Evolutionary conservation across 2,113 vertebrate species (phyloP).

Genomic region (Caloenas nicobarica): DNA sequence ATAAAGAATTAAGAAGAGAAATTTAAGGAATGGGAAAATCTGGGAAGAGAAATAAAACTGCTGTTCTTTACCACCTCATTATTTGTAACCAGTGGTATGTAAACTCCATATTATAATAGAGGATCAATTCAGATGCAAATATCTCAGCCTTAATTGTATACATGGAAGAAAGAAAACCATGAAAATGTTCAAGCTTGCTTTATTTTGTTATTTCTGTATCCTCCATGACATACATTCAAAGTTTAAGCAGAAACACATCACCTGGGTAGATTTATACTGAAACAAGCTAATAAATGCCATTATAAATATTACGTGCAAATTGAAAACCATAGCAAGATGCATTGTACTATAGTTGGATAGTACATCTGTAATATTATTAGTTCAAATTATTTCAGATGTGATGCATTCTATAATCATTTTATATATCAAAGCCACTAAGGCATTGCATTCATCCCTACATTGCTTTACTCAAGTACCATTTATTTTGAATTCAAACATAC

Average conservation of each 20-base stretch:
- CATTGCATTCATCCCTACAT: not conserved
- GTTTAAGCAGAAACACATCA: slow-evolving; percentile 23
- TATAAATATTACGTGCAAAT: slow-evolving; percentile 43
- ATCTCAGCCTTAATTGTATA: slow-evolving; percentile 65
- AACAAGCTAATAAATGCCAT: not conserved
- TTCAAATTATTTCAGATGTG: slow-evolving; percentile 33
- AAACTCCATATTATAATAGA: slow-evolving; percentile 57
- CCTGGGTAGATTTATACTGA: slow-evolving; percentile 35
- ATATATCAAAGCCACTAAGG: not conserved
- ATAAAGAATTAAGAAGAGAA: slow-evolving; percentile 7
- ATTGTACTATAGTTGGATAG: not conserved
- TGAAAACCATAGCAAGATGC: not conserved
- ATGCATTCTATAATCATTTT: not conserved
- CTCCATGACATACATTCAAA: slow-evolving; percentile 17
- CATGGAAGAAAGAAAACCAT: slow-evolving; percentile 45
- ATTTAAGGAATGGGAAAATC: slow-evolving; percentile 17
- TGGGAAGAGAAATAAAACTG: slow-evolving; percentile 8
- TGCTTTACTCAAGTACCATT: slow-evolving; percentile 10
- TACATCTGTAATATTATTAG: not conserved
- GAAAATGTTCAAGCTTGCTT: slow-evolving; percentile 54
- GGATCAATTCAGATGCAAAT: slow-evolving; percentile 74
- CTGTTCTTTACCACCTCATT: slow-evolving; percentile 52
- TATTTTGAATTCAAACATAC: not conserved
- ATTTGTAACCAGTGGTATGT: slow-evolving; percentile 55
- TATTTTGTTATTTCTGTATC: not conserved